These are phyloP conservation scores for Athripsodes cinereus DNA, from an alignment of 2,888 invertebrate species.

Conservation along the genomic window DNA sequence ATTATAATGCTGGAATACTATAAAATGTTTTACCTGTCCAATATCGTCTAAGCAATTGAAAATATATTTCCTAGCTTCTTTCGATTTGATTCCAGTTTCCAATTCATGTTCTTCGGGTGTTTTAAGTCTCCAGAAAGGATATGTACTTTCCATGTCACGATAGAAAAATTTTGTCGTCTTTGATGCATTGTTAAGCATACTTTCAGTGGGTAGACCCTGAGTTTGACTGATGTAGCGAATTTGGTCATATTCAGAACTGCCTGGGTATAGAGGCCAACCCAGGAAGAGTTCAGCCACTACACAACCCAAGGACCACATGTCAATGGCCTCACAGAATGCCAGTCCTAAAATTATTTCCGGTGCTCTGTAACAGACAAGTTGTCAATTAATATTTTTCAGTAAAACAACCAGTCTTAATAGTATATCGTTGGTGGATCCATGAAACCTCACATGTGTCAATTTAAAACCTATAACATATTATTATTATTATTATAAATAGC, in stretches of 20 bases:
- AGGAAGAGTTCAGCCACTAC: conserved; percentile 98
- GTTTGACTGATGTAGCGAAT: conserved; percentile 96
- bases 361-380: conserved; percentile 52
- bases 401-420: too few species aligned
- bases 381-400: too few species aligned
- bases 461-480: too few species aligned
- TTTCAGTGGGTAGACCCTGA: conserved; percentile 94
- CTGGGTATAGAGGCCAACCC: conserved; percentile 99
- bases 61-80: conserved; percentile 98
- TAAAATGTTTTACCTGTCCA: conserved; percentile 57
- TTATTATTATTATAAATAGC: too few species aligned
- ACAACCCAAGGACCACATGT: conserved; percentile 99
- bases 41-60: conserved; percentile 99
- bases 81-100: conserved; percentile 96
- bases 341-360: conserved; percentile 96
- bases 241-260: conserved; percentile 98
- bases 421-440: too few species aligned
- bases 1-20: too few species aligned
- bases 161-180: conserved; percentile 99
- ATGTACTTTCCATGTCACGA: conserved; percentile 88
- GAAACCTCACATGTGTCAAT: too few species aligned
- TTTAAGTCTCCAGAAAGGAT: conserved; percentile 82
- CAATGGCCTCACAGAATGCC: conserved; percentile 98
- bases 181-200: conserved; percentile 94
- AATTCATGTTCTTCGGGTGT: conserved; percentile 98